Base-by-base conservation (phyloP, 2,888 invertebrate genomes). In the Acanthopleura granulata region DNA sequence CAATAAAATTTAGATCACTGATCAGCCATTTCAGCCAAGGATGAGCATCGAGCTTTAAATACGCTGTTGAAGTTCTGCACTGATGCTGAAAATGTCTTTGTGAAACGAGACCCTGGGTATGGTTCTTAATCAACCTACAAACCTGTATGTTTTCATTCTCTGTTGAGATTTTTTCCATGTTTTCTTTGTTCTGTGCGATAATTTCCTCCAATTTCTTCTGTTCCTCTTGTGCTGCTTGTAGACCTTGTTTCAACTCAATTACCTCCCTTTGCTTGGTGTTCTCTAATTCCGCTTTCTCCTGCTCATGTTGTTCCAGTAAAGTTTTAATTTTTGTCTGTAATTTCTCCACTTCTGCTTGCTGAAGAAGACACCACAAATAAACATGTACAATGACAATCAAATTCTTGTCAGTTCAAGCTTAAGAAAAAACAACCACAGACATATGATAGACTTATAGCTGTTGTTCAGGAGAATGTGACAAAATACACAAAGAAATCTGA, bases 321-420 rank as follows among this genome's bases (percentile, higher is more conserved):
- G 83, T 84, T 69, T 76, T 79, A 72, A 86, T 77, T 81, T 87
- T 87, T 72, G 70, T 76, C 71, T 84, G 85, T 50, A 84, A 74
- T 83, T 87, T 87, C 50, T 84, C 84, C 80, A 87, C 79, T 79
- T 86, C 83, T 77, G 77, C 79, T 84, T 88, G 86, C 89, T 89
- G 83, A 16, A 76, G 73, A 57, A 6, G 11, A 61, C 49, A 49
- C 30, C n/a, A 62, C 30, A 22, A 18, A 49, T 15, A 49, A 49
- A 49, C 6, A n/a, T 9, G 49, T 27, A 9, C 1, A 9, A 72
- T 29, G 12, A 72, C 15, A 18, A 30, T 72, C 6, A 40, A 40
- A 40, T 40, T 40, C 40, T 40, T 9, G 9, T 40, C 40, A 40
- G 40, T 40, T 40, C 40, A 40, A n/a, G n/a, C n/a, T n/a, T n/a